These are phyloP conservation scores for Eupeodes latifasciatus DNA, from an alignment of 2,888 invertebrate species.

Conservation along the genomic window DNA sequence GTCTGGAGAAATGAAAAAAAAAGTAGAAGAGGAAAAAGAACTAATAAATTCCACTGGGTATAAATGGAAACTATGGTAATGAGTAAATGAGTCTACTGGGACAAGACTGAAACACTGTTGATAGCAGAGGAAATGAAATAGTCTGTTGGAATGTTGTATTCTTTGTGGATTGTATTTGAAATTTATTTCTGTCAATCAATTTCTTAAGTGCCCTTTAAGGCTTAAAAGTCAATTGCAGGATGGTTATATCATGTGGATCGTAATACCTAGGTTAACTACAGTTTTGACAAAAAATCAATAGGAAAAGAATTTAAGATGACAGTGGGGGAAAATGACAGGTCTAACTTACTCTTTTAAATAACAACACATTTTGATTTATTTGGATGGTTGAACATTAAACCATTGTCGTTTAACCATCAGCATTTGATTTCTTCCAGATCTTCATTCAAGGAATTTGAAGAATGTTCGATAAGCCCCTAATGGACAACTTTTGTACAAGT, in stretches of 20 bases:
- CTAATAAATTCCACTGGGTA: conserved; percentile 31
- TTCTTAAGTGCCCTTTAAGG: background rate
- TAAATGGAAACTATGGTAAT: conserved; percentile 13
- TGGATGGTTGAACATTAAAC: no score
- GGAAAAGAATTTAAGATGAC: no score
- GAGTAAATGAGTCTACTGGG: conserved; percentile 15
- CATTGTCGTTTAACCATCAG: no score
- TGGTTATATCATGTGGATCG: background rate
- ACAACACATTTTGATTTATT: no score
- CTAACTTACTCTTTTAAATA: no score
- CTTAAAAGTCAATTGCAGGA: background rate
- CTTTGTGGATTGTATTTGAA: conserved; percentile 1
- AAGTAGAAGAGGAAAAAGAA: conserved; percentile 8
- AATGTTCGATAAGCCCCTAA: no score
- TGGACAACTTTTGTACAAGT: no score
- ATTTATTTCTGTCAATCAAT: background rate
- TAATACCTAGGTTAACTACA: no score
- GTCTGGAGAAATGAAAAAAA: conserved; percentile 10
- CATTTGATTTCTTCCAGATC: no score
- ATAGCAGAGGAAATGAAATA: background rate
- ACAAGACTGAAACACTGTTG: background rate
- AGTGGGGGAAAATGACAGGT: no score
- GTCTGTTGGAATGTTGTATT: background rate
- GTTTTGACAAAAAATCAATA: no score
- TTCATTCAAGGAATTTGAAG: no score